Evolutionary conservation across 92 coral and sea anemone genomes (phyloP).

Genomic region (Actinernus sp.): DNA sequence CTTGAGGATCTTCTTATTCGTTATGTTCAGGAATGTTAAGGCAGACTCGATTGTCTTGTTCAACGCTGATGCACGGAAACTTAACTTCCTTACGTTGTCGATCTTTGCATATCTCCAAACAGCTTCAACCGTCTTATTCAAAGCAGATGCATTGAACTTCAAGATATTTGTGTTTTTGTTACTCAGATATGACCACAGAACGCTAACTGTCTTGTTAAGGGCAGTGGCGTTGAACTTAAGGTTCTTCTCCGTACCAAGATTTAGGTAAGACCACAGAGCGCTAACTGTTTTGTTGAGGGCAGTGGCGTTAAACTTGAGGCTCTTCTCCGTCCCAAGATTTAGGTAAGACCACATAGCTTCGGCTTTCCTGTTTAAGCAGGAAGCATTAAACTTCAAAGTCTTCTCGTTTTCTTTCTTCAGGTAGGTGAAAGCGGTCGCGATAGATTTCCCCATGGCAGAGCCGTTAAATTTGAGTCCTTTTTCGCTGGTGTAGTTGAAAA

Average conservation of each 20-base stretch:
- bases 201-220: slow-evolving; percentile 69
- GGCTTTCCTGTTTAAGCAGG: slow-evolving; percentile 50
- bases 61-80: slow-evolving; percentile 68
- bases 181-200: slow-evolving; percentile 71
- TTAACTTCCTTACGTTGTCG: slow-evolving; percentile 35
- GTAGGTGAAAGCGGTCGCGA: slow-evolving; percentile 69
- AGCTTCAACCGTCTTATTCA: slow-evolving; percentile 63
- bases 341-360: slow-evolving; percentile 70
- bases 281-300: slow-evolving; percentile 58
- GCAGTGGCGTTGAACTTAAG: slow-evolving; percentile 79
- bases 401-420: slow-evolving; percentile 56
- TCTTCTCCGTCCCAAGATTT: slow-evolving; percentile 53
- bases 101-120: slow-evolving; percentile 67
- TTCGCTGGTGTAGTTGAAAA: slow-evolving; percentile 61
- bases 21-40: slow-evolving; percentile 63
- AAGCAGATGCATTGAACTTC: slow-evolving; percentile 71
- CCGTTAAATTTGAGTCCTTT: slow-evolving; percentile 80
- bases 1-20: slow-evolving; percentile 68
- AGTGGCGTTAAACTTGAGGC: slow-evolving; percentile 63
- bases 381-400: slow-evolving; percentile 72
- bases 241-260: slow-evolving; percentile 56
- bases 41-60: slow-evolving; percentile 70
- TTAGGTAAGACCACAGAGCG: slow-evolving; percentile 60
- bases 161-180: slow-evolving; percentile 66
- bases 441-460: slow-evolving; percentile 62